Evolutionary conservation across 2,888 invertebrate genomes (phyloP), one percentile per base, ranked within the genome.

Genomic region (Halocaridina rubra): DNA sequence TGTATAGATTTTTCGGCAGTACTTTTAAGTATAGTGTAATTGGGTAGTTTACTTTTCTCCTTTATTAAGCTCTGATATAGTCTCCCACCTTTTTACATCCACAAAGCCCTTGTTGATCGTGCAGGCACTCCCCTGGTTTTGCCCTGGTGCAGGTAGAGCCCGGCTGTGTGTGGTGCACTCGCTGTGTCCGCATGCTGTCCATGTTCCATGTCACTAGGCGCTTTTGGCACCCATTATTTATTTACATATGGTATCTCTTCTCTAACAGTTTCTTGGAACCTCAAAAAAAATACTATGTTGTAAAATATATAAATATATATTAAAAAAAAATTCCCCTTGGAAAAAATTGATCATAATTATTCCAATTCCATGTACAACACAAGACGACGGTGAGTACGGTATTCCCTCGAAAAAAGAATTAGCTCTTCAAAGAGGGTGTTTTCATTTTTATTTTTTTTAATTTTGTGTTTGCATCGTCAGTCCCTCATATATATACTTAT

Each of bases 301-400:
- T n/a, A n/a, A n/a, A n/a, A n/a, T n/a, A n/a, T n/a, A n/a, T n/a
- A n/a, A n/a, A n/a, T n/a, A n/a, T n/a, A n/a, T n/a, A n/a, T n/a
- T n/a, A n/a, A 39, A 69, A 76, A 57, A 76, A 77, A 81, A 27
- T n/a, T 69, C 81, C 81, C 81, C 77, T 59, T 57, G 76, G 30
- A 74, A 76, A 81, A 81, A 81, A 76, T 81, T 81, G 76, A 81
- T 77, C 67, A 64, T n/a, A 67, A 81, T 81, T 81, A 81, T 81
- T 81, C 81, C 81, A 81, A 81, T 81, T 81, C 67, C 81, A 81
- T 81, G 81, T 81, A 81, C 81, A 76, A 81, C 81, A 81, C 64
- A 29, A 81, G 81, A 77, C 81, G 69, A 81, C 81, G 81, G 81
- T 81, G 81, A 81, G 81, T 81, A 81, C 69, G 76, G n/a, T n/a